Base-by-base conservation (phyloP, 2,888 invertebrate species). In the Lamproptera curius region DNA sequence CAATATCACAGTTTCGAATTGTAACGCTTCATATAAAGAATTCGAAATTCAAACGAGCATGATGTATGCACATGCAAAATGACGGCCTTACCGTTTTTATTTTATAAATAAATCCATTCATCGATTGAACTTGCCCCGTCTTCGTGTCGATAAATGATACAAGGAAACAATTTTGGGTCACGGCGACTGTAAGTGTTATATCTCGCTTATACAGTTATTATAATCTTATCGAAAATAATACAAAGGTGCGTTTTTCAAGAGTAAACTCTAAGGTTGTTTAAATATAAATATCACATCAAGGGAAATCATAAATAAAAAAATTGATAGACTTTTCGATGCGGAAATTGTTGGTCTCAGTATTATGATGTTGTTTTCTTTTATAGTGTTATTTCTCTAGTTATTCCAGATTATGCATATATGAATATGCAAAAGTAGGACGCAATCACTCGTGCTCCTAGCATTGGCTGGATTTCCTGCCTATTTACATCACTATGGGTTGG, bases 401-500 rank as follows among this genome's bases (percentile, higher is more conserved):
- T 6, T 6, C 20, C 20, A 20, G 20, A 3, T 40, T 14, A 46
- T 42, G 11, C 11, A 13, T 33, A 34, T n/a, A 13, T n/a, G 8
- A 8, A 46, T 52, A 41, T 56, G 56, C 56, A 58, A 57, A 60
- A 55, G 51, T 63, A 57, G 59, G 54, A 61, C 58, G 51, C 51
- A 51, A 55, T 54, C 52, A 55, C 58, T 61, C 56, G 60, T 61
- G 52, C 67, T 80, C 69, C 74, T 81, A 81, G 71, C 82, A 84
- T 81, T 83, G 83, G 71, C 58, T 65, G 58, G 60, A 74, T 76
- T 85, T 84, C 84, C 83, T 85, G 83, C 73, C 74, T 82, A 83
- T 84, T 78, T 70, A 70, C 81, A 80, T 82, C 70, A 70, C 76
- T 83, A 80, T 81, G 69, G 72, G 67, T 74, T 76, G 71, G 67